Percentiles rank a stretch among this genome's conserved stretches.
Evolutionary conservation across 2,888 invertebrate species (phyloP).

Genomic region (Microctonus hyperodae): DNA sequence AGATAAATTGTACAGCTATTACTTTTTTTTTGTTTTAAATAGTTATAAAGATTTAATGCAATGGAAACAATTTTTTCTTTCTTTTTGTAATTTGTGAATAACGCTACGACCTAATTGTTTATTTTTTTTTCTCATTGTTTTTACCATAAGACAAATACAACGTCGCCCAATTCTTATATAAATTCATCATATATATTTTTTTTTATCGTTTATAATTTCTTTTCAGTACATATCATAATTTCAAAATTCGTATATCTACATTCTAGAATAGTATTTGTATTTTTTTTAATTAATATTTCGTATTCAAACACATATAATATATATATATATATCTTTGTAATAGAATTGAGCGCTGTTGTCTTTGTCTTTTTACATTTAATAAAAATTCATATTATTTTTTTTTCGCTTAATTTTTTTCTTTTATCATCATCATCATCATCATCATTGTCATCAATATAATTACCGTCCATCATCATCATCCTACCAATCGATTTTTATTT

Average conservation of each 20-base stretch:
- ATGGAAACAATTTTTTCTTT: neutral
- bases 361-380: neutral
- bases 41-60: neutral
- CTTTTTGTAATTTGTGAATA: constrained; percentile 1
- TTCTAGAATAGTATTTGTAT: constrained; percentile 23
- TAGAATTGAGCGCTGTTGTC: neutral
- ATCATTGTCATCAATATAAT: neutral
- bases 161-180: neutral
- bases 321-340: neutral
- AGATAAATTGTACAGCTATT: neutral
- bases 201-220: neutral
- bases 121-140: neutral
- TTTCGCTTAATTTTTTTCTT: neutral
- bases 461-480: too few relatives aligned
- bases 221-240: neutral
- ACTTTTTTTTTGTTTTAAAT: neutral
- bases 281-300: neutral
- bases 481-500: neutral
- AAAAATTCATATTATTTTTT: neutral
- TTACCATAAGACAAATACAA: neutral
- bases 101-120: constrained; percentile 5
- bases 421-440: neutral
- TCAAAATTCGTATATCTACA: constrained; percentile 34
- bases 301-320: neutral
- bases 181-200: neutral